Evolutionary conservation across 2,797 vertebrate genomes (phyloP).

Genomic region (Sebastes umbrosus): DNA sequence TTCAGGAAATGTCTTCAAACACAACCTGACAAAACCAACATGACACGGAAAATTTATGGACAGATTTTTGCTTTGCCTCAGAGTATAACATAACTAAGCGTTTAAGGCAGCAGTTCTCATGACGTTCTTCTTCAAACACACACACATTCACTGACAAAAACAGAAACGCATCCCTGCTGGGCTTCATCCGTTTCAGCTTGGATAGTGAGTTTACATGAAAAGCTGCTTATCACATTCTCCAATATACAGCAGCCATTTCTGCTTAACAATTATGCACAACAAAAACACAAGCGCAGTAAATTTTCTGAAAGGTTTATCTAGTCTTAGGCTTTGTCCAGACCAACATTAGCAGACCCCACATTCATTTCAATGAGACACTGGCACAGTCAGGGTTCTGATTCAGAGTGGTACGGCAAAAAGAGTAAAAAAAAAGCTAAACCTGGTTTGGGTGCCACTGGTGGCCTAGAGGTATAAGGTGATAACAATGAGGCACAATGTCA

Average conservation of each 20-base stretch:
- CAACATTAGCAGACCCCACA: background rate
- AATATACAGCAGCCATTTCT: background rate
- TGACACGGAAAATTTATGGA: background rate
- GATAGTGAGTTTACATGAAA: constrained; percentile 9
- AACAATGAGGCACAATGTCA: background rate
- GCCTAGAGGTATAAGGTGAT: background rate
- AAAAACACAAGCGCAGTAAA: background rate
- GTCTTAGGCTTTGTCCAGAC: background rate
- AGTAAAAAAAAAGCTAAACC: background rate
- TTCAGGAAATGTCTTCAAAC: constrained; percentile 14
- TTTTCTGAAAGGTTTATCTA: background rate
- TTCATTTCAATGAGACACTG: background rate
- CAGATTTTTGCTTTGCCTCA: constrained; percentile 12
- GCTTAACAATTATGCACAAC: background rate
- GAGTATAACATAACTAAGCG: constrained; percentile 16
- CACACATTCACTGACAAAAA: constrained; percentile 43
- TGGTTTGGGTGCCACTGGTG: background rate
- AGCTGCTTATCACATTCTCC: background rate
- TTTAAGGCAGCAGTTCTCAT: constrained; percentile 40
- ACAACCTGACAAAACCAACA: constrained; percentile 14
- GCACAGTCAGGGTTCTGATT: background rate
- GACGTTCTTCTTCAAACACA: constrained; percentile 40
- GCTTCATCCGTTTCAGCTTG: constrained; percentile 20
- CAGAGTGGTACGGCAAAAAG: background rate
- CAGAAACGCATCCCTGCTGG: constrained; percentile 67